These are phyloP conservation scores for Pharmacophagus antenor DNA, from an alignment of 2,888 invertebrate species.

Conservation along the genomic window DNA sequence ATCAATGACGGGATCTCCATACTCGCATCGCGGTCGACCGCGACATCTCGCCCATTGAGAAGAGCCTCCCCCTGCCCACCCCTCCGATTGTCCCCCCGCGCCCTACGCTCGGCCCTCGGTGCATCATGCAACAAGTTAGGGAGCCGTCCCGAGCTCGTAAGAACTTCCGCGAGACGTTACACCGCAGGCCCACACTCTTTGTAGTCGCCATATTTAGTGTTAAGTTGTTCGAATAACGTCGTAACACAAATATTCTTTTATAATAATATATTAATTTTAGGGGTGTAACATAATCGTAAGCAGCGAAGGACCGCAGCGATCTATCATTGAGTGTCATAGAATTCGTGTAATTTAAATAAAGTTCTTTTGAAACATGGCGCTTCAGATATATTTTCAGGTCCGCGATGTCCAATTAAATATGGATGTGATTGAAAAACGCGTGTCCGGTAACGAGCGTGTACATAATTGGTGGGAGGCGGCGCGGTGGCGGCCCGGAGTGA, in stretches of 20 bases:
- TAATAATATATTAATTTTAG: no score
- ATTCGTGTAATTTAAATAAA: conserved; percentile 39
- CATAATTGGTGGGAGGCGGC: conserved; percentile 73
- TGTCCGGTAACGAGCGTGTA: conserved; percentile 82
- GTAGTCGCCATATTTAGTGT: not conserved
- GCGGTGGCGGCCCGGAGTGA: conserved; percentile 72
- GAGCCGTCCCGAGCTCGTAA: conserved; percentile 66
- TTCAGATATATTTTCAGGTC: conserved; percentile 76
- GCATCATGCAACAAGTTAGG: conserved; percentile 80
- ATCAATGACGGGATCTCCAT: conserved; percentile 79
- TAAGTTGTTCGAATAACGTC: no score
- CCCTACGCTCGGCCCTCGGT: conserved; percentile 58
- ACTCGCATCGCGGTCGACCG: conserved; percentile 74
- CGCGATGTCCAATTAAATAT: conserved; percentile 81
- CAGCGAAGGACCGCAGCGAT: not conserved
- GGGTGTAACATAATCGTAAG: not conserved
- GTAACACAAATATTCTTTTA: no score
- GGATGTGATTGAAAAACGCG: conserved; percentile 82
- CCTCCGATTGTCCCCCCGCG: conserved; percentile 50
- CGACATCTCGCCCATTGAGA: conserved; percentile 80
- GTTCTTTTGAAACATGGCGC: conserved; percentile 68
- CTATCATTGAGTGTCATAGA: not conserved
- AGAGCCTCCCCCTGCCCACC: conserved; percentile 54
- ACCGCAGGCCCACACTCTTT: conserved; percentile 40
- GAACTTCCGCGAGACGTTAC: conserved; percentile 58